Percentiles rank a stretch among this genome's conserved stretches.
Conservation (phyloP, 2,797 vertebrate species). For the Scolopax rusticola region DNA sequence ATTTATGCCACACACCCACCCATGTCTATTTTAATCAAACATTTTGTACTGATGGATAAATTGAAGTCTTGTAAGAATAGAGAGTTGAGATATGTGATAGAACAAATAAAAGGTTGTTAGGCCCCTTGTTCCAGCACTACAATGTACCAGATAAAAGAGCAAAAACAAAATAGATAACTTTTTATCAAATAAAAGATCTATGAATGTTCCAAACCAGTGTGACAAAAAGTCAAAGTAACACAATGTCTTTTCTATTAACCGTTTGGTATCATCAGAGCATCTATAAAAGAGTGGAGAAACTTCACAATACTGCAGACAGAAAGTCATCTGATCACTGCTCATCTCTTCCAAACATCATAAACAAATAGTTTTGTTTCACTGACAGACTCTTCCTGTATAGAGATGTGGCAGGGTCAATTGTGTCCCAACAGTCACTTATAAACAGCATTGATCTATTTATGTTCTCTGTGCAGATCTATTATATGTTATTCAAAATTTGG, state of each 20-base stretch:
- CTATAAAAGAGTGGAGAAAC: not conserved
- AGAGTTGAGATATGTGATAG: not conserved
- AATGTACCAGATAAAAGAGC: not conserved
- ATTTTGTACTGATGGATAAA: constrained; percentile 25
- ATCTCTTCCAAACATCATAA: not conserved
- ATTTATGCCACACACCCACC: constrained; percentile 36
- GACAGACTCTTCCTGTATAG: not conserved
- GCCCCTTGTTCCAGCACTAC: not conserved
- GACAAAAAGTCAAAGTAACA: not conserved
- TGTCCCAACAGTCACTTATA: not conserved
- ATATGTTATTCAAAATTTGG: not conserved
- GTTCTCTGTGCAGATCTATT: not conserved
- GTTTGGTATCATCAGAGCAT: not conserved
- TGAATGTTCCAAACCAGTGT: not conserved
- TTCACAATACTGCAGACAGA: not conserved
- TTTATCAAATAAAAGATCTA: not conserved
- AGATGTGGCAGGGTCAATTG: not conserved
- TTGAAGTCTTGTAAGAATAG: not conserved
- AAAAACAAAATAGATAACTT: not conserved
- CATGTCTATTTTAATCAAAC: constrained; percentile 58
- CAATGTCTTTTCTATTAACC: not conserved
- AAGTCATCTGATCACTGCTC: not conserved
- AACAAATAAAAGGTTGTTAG: constrained; percentile 3
- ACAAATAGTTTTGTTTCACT: not conserved
- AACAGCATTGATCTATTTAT: not conserved